phyloP scores from a whole-genome alignment of 2,113 vertebrate genomes.

The Phrynosoma blainvillii region DNA sequence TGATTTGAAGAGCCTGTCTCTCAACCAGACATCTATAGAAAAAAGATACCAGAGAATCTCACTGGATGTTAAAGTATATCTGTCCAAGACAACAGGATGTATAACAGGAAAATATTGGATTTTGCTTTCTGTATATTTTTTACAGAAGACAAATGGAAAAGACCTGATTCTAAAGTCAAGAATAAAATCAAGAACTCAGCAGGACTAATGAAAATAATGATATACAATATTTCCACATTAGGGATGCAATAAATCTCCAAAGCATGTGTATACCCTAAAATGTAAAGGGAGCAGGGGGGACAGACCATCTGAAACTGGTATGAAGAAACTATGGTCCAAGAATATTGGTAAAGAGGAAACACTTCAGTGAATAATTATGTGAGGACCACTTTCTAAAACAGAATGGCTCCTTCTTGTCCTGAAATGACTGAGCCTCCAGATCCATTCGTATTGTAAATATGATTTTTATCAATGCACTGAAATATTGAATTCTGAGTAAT shows the following conservation, averaged over 20 bases:
- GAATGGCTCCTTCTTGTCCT: neutral
- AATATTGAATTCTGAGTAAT: conserved; percentile 1
- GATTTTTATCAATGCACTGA: conserved; percentile 10
- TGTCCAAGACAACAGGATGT: too few species aligned
- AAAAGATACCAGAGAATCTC: neutral
- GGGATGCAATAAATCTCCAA: neutral
- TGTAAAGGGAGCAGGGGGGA: neutral
- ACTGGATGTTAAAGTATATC: neutral
- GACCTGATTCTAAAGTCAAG: neutral
- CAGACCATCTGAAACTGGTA: neutral
- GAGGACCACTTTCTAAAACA: conserved; percentile 19
- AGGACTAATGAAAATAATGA: neutral
- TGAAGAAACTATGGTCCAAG: too few species aligned
- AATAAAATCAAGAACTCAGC: too few species aligned
- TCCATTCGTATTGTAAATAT: conserved; percentile 9
- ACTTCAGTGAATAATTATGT: neutral
- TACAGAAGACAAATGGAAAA: neutral
- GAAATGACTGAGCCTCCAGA: neutral
- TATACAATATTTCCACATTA: neutral
- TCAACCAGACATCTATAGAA: neutral
- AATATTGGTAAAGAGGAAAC: neutral
- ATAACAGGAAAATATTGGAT: neutral
- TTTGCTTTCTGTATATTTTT: neutral
- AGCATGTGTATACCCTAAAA: neutral
- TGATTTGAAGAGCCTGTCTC: neutral